A percentile compares a stretch with the other conserved stretches of the same genome.
Conservation (phyloP, 2,888 invertebrate species). For the Drosophila peninsularis region DNA sequence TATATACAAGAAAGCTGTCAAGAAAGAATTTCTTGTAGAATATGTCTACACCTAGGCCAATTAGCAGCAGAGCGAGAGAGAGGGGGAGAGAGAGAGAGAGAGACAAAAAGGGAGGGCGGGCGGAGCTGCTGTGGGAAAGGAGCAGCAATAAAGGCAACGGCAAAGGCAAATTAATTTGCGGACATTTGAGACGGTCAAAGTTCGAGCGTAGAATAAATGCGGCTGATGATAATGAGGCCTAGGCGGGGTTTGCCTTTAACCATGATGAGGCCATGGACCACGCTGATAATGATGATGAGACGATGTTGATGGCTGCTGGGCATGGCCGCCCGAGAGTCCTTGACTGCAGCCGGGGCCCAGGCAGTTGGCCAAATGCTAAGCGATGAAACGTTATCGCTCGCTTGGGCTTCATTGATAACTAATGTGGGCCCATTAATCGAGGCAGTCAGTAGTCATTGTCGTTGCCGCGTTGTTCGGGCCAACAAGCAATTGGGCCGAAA, state of each 20-base stretch:
- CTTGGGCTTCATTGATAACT: slow-evolving; percentile 81
- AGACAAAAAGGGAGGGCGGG: not conserved
- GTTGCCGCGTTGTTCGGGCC: slow-evolving; percentile 21
- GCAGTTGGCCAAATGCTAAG: slow-evolving; percentile 11
- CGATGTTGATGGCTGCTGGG: slow-evolving; percentile 17
- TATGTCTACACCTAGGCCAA: slow-evolving; percentile 6
- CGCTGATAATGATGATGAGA: slow-evolving; percentile 54
- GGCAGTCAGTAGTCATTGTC: slow-evolving; percentile 38
- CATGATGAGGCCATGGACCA: slow-evolving; percentile 48
- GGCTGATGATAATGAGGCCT: slow-evolving; percentile 50
- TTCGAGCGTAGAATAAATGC: slow-evolving; percentile 40
- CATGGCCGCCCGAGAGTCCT: slow-evolving; percentile 4
- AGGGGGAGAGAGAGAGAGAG: not conserved
- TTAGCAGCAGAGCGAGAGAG: not conserved
- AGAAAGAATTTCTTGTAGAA: not conserved
- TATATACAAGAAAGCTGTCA: not conserved
- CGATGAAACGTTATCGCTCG: slow-evolving; percentile 74
- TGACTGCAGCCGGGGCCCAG: not conserved
- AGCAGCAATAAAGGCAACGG: slow-evolving; percentile 21
- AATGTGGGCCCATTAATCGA: slow-evolving; percentile 78
- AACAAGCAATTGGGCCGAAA: slow-evolving; percentile 41
- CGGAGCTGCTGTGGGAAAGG: slow-evolving; percentile 28
- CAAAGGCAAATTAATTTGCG: slow-evolving; percentile 58
- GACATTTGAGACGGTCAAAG: slow-evolving; percentile 61
- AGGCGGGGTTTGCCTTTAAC: slow-evolving; percentile 27